Percentiles rank a stretch among this genome's conserved stretches.
Conservation (phyloP, 2,113 vertebrate genomes). For the Cyanoliseus patagonus region DNA sequence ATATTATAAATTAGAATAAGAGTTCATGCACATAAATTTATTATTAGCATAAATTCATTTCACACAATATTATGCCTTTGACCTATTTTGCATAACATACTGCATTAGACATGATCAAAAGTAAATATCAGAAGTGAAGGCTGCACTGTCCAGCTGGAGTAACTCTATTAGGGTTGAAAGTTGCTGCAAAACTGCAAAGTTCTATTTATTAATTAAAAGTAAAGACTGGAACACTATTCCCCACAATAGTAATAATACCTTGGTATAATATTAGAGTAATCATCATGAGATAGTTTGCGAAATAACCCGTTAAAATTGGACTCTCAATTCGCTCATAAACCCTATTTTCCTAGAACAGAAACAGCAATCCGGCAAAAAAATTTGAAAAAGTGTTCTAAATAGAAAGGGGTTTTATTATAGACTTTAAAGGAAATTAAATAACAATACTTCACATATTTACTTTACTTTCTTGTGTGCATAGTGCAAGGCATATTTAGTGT, state of each 20-base stretch:
- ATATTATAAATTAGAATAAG: not conserved
- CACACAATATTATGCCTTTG: not conserved
- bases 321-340: not conserved
- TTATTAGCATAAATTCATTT: not conserved
- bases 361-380: not conserved
- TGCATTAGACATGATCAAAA: not conserved
- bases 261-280: not conserved
- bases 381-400: not conserved
- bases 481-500: not conserved
- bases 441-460: not conserved
- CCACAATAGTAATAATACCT: not conserved
- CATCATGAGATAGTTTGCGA: not conserved
- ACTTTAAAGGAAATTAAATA: not conserved
- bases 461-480: not conserved
- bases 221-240: not conserved
- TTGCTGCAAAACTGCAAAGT: not conserved
- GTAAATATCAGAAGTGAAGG: not conserved
- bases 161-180: not conserved
- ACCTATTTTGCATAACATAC: not conserved
- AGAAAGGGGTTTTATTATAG: not conserved
- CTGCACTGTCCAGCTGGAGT: not conserved
- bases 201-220: slow-evolving; percentile 15
- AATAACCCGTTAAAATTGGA: not conserved
- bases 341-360: not conserved
- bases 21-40: not conserved